A percentile compares a stretch with the other conserved stretches of the same genome.
Evolutionary conservation across 1,140 invertebrate species (phyloP).

Genomic region (Mesaphorura yosii): DNA sequence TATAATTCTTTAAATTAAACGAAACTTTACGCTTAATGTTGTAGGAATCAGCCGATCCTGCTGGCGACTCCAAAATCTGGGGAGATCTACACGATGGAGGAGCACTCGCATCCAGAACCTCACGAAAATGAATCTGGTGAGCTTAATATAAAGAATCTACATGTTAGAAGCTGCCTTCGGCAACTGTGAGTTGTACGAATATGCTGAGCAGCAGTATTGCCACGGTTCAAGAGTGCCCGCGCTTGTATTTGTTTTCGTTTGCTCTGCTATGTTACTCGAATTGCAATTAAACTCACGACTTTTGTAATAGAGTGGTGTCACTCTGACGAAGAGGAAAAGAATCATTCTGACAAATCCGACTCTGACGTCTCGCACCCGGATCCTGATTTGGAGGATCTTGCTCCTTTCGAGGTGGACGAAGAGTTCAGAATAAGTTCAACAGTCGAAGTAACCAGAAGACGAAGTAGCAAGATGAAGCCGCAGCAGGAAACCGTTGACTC

Average conservation of each 20-base stretch:
- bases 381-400: slow-evolving; percentile 4
- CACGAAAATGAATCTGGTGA: too few species aligned
- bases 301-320: slow-evolving; percentile 22
- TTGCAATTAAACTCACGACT: neutral
- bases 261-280: neutral
- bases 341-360: slow-evolving; percentile 25
- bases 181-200: too few species aligned
- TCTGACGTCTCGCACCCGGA: slow-evolving; percentile 22
- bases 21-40: too few species aligned
- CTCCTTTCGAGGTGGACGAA: neutral
- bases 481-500: neutral
- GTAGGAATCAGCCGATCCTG: too few species aligned
- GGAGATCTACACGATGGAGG: too few species aligned
- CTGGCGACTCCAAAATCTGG: too few species aligned
- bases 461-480: neutral
- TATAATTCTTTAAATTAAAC: too few species aligned
- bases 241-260: neutral
- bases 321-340: slow-evolving; percentile 27
- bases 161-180: too few species aligned
- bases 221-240: too few species aligned
- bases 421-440: neutral
- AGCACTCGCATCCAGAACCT: too few species aligned
- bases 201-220: too few species aligned
- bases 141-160: too few species aligned
- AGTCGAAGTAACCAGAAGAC: neutral